These are phyloP conservation scores for Scortum barcoo DNA, from an alignment of 2,113 vertebrate species.

Conservation along the genomic window DNA sequence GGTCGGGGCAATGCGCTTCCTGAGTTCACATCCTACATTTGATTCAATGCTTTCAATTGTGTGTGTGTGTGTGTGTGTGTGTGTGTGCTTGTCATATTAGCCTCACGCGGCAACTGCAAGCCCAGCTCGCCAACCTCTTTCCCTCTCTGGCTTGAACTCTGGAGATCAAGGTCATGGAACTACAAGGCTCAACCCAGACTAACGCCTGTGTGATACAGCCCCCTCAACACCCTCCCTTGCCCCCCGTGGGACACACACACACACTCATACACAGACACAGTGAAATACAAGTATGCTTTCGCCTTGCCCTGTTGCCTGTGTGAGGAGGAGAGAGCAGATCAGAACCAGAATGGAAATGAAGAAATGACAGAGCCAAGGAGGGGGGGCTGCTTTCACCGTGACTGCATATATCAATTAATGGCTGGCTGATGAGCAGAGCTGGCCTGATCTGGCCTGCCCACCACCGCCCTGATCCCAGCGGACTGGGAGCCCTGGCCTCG, in stretches of 20 bases:
- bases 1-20: constrained; percentile 13
- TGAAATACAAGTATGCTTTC: constrained; percentile 12
- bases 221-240: constrained; percentile 21
- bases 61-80: constrained; percentile 24
- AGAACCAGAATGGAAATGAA: constrained; percentile 41
- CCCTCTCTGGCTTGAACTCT: constrained; percentile 63
- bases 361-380: constrained; percentile 30
- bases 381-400: constrained; percentile 60
- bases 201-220: constrained; percentile 57
- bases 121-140: constrained; percentile 32
- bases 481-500: constrained; percentile 69
- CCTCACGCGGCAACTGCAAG: constrained; percentile 19
- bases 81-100: constrained; percentile 34
- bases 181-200: constrained; percentile 66
- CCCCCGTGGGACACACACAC: constrained; percentile 16
- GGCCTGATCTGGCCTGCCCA: constrained; percentile 74
- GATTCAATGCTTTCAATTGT: constrained; percentile 13
- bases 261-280: constrained; percentile 25
- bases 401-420: constrained; percentile 81
- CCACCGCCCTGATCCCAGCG: constrained; percentile 72
- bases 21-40: constrained; percentile 1
- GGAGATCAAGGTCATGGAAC: constrained; percentile 72
- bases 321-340: constrained; percentile 17
- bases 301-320: constrained; percentile 21
- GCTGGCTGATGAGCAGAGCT: constrained; percentile 73